These are phyloP conservation scores for Venturia canescens DNA, from an alignment of 1,140 invertebrate genomes.

Conservation along the genomic window DNA sequence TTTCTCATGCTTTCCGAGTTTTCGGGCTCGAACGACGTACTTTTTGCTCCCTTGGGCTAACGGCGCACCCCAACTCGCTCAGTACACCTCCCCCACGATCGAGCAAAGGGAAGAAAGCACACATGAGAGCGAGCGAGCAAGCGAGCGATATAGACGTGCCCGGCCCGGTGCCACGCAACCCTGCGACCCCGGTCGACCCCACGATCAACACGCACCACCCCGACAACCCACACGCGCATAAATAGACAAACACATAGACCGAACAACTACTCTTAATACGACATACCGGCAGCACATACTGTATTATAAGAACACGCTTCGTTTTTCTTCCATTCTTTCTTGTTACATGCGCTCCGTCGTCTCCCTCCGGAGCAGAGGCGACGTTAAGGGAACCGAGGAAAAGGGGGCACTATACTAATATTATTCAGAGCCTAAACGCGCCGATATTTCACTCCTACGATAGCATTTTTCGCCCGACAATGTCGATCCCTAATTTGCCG, in stretches of 20 bases:
- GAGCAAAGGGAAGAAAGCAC: background rate
- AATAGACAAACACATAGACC: background rate
- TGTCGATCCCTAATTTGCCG: background rate
- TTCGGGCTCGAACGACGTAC: constrained; percentile 46
- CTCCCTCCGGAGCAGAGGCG: background rate
- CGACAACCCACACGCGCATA: constrained; percentile 10
- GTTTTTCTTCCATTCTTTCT: constrained; percentile 27
- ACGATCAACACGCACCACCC: constrained; percentile 38
- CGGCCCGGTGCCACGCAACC: constrained; percentile 36
- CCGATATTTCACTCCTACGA: background rate
- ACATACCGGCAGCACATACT: constrained; percentile 19
- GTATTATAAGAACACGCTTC: constrained; percentile 19
- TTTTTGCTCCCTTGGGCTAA: constrained; percentile 38
- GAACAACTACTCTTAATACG: constrained; percentile 23
- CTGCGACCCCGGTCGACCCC: constrained; percentile 30
- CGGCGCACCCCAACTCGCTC: background rate
- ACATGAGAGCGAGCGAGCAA: background rate
- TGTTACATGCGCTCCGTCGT: constrained; percentile 13
- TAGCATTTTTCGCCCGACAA: background rate
- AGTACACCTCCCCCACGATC: constrained; percentile 21
- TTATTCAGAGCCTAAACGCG: constrained; percentile 19
- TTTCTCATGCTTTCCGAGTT: constrained; percentile 24
- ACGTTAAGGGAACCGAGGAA: background rate
- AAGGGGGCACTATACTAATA: constrained; percentile 11
- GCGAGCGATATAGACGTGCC: background rate